A percentile compares a stretch with the other conserved stretches of the same genome.
Conservation (phyloP, 2,113 vertebrate species). For the Anseranas semipalmata region DNA sequence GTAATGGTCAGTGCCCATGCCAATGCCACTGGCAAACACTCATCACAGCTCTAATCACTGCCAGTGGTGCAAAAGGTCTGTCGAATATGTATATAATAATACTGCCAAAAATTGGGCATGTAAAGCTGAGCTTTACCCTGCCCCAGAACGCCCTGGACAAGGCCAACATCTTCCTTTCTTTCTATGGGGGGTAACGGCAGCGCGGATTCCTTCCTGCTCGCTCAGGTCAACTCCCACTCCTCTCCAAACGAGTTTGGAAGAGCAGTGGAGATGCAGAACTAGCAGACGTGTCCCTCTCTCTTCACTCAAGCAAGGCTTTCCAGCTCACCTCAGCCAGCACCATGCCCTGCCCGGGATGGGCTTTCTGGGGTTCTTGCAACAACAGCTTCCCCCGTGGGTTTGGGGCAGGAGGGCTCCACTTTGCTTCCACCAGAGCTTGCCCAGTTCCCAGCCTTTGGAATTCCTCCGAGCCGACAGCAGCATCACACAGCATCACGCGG, state of each 20-base stretch:
- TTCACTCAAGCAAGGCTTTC: not conserved
- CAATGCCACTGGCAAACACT: not conserved
- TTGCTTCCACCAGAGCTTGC: not conserved
- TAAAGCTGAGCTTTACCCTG: not conserved
- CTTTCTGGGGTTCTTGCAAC: not conserved
- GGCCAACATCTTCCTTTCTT: not conserved
- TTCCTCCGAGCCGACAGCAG: not conserved
- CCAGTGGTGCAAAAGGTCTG: not conserved
- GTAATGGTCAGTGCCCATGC: not conserved
- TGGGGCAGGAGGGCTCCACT: not conserved
- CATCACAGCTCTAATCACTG: not conserved
- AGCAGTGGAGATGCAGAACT: not conserved
- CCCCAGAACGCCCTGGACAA: not conserved
- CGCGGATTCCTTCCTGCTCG: not conserved
- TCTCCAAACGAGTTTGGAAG: not conserved
- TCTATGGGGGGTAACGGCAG: accelerated
- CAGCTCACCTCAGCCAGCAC: not conserved
- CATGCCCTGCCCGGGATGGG: not conserved
- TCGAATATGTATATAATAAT: too few species aligned
- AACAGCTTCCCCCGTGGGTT: not conserved
- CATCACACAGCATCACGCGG: not conserved
- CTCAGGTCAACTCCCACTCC: not conserved
- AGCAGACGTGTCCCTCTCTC: not conserved
- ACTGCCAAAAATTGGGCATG: not conserved
- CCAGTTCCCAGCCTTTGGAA: not conserved